Evolutionary conservation across 2,113 vertebrate genomes (phyloP).

Genomic region (Dromiciops gliroides): DNA sequence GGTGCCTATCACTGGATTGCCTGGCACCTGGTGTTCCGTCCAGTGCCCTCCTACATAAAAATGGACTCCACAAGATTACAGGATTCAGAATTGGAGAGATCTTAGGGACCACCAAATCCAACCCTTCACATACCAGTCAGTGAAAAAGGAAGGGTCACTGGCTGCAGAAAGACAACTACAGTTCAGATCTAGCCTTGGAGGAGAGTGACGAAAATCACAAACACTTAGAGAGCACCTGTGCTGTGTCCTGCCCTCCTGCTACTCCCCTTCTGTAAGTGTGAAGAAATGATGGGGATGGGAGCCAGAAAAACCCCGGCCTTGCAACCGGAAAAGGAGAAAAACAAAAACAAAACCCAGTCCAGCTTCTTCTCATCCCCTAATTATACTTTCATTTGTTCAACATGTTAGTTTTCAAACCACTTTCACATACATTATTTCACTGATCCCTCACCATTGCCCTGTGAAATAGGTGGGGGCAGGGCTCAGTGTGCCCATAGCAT

Average conservation of each 20-base stretch:
- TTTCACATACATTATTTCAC: not conserved
- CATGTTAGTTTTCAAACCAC: not conserved
- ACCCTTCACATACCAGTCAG: not conserved
- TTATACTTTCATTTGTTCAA: not conserved
- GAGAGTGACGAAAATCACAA: not conserved
- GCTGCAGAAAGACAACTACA: not conserved
- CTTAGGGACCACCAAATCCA: not conserved
- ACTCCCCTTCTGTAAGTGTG: not conserved
- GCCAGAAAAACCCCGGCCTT: not conserved
- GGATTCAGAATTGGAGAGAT: not conserved
- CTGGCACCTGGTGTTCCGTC: not conserved
- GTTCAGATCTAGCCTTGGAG: not conserved
- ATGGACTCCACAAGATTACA: not conserved
- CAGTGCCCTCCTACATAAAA: not conserved
- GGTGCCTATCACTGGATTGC: not conserved
- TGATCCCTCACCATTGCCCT: not conserved
- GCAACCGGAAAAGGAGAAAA: not conserved
- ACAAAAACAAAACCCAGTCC: not conserved
- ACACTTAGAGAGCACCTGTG: not conserved
- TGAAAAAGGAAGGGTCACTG: not conserved
- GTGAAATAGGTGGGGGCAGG: not conserved
- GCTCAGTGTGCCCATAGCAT: not conserved
- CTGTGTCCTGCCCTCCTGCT: not conserved
- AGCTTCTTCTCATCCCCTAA: not conserved
- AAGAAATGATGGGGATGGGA: not conserved